Evolutionary conservation across 2,888 invertebrate genomes (phyloP).

Genomic region (Drosophila paucipuncta): DNA sequence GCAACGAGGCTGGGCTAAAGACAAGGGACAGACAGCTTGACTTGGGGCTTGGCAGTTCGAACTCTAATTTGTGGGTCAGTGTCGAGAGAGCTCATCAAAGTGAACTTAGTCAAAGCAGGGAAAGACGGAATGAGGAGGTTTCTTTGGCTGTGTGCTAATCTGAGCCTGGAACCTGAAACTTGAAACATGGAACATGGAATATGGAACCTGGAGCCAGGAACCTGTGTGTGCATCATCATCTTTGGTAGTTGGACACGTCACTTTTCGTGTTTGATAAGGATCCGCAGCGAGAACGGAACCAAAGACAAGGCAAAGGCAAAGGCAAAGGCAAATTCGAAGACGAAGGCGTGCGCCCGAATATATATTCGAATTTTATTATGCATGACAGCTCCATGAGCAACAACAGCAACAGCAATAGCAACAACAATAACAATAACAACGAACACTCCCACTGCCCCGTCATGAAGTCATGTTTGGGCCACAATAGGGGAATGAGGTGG

Average conservation of each 20-base stretch:
- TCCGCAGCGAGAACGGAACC: constrained; percentile 66
- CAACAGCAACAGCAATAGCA: constrained; percentile 29
- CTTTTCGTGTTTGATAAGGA: constrained; percentile 77
- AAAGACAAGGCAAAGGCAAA: constrained; percentile 19
- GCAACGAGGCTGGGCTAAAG: constrained; percentile 34
- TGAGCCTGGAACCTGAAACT: constrained; percentile 16
- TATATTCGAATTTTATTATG: constrained; percentile 78
- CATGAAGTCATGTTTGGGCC: constrained; percentile 44
- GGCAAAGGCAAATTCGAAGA: constrained; percentile 33
- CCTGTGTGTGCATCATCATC: constrained; percentile 66
- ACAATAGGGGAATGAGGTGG: background rate
- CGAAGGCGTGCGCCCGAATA: constrained; percentile 75
- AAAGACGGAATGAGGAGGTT: background rate
- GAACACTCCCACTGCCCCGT: constrained; percentile 61
- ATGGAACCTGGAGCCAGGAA: constrained; percentile 25
- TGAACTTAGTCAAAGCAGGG: background rate
- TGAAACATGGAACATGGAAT: background rate
- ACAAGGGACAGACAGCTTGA: constrained; percentile 33
- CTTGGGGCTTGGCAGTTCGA: constrained; percentile 50
- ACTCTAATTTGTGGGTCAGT: constrained; percentile 64
- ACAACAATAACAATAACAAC: constrained; percentile 51
- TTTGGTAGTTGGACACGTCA: constrained; percentile 73
- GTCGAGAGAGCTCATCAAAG: constrained; percentile 41
- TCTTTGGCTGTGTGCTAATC: constrained; percentile 18
- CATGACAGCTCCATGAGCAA: constrained; percentile 71